Evolutionary conservation across 2,113 vertebrate species (phyloP), one percentile per base, ranked within the genome.

Genomic region (Sporophila hypoxantha): DNA sequence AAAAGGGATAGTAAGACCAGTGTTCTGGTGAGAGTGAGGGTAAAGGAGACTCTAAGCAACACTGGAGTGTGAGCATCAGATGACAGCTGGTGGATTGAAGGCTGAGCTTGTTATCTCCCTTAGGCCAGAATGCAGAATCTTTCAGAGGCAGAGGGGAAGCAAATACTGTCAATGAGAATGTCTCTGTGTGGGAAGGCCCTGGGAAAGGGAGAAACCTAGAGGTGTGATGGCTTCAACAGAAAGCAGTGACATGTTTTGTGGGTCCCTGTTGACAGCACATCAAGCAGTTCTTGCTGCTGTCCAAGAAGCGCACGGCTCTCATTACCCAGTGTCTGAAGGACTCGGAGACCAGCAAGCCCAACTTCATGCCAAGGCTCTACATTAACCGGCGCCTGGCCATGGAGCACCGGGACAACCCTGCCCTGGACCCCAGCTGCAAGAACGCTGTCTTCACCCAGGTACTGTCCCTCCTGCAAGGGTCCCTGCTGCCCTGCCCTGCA

Each of bases 321-420:
- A 99, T 99, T 91, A 97, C 97, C 22, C 99, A 99, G 96, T 99
- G 98, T 94, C 97, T 99, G 92, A 99, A 99, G 88, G 98, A 99
- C 94, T 99, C 99, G 0, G 99, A 99, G 95, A 99, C 98, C 91
- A 98, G 98, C 94, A 99, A 99, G 70, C 99, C 99, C 65, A 99
- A 98, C 95, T 98, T 98, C 96, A 99, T 99, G 98, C 99, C 99
- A 2, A 98, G 98, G 27, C 98, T 99, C n/a, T 99, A 99, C 95
- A 99, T 99, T 95, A 99, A 99, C 97, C 97, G 99, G 21, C 98
- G 98, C 29, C 97, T 99, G 79, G 99, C 99, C 85, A 99, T 99
- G 99, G 99, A 99, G 92, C 99, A 99, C 96, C 95, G 98, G 6
- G 98, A 99, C 96, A 99, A 99, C 93, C 98, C 99, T 17, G 97